These are phyloP conservation scores for Aphodius granarius DNA, from an alignment of 2,888 invertebrate species.

Conservation along the genomic window DNA sequence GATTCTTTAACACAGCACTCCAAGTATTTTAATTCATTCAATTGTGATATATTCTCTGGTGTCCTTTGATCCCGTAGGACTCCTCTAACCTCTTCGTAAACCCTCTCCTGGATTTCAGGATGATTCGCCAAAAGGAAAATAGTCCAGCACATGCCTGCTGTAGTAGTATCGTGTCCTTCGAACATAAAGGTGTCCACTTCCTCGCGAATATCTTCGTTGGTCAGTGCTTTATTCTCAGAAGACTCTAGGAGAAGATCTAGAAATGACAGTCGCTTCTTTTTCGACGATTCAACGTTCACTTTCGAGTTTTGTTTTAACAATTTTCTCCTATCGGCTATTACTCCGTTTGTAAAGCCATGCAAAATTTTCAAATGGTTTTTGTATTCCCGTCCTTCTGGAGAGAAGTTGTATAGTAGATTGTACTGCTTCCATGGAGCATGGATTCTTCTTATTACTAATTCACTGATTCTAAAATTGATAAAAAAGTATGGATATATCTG, in stretches of 20 bases:
- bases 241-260: conserved; percentile 19
- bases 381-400: conserved; percentile 3
- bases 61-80: conserved; percentile 34
- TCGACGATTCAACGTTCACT: neutral
- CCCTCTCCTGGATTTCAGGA: conserved; percentile 45
- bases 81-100: conserved; percentile 35
- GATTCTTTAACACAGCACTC: conserved; percentile 54
- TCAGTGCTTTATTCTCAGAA: conserved; percentile 30
- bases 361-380: conserved; percentile 6
- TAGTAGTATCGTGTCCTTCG: conserved; percentile 50
- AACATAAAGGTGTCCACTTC: conserved; percentile 54
- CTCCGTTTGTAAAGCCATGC: conserved; percentile 18
- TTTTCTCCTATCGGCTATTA: conserved; percentile 16
- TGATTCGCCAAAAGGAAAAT: conserved; percentile 48
- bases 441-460: neutral
- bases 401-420: conserved; percentile 2
- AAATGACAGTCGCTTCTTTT: conserved; percentile 13
- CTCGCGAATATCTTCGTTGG: conserved; percentile 48
- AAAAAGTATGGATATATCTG: neutral
- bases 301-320: neutral
- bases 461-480: conserved; percentile 14
- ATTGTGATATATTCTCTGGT: conserved; percentile 35
- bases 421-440: conserved; percentile 4
- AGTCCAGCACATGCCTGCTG: conserved; percentile 47
- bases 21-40: conserved; percentile 41